Evolutionary conservation across 1,140 invertebrate species (phyloP).

Genomic region (Atta cephalotes): DNA sequence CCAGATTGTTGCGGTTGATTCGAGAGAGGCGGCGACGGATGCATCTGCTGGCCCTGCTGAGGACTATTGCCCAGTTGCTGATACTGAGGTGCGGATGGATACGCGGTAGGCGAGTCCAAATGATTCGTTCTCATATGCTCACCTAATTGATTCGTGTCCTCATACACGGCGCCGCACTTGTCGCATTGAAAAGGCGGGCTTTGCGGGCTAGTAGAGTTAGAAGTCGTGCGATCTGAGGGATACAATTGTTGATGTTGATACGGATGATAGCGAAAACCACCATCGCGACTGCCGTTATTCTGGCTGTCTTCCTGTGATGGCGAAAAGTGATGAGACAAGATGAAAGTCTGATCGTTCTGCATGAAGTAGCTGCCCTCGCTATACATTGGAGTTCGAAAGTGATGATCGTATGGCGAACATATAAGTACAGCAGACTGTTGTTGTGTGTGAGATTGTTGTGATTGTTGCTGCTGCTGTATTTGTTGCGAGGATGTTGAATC

Average conservation of each 20-base stretch:
- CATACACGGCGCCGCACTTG: slow-evolving; percentile 92
- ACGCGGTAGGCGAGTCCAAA: slow-evolving; percentile 86
- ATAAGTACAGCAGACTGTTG: slow-evolving; percentile 41
- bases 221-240: slow-evolving; percentile 85
- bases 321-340: slow-evolving; percentile 77
- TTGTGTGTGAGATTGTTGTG: slow-evolving; percentile 82
- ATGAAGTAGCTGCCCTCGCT: slow-evolving; percentile 78
- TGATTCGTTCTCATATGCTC: slow-evolving; percentile 91
- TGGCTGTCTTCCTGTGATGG: slow-evolving; percentile 75
- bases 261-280: slow-evolving; percentile 79
- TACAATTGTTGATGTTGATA: slow-evolving; percentile 87
- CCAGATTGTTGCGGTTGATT: slow-evolving; percentile 83
- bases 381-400: slow-evolving; percentile 76
- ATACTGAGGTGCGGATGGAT: slow-evolving; percentile 78
- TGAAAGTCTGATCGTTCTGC: slow-evolving; percentile 78
- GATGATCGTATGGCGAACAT: slow-evolving; percentile 68
- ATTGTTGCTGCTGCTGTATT: slow-evolving; percentile 78
- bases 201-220: slow-evolving; percentile 88
- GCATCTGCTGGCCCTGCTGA: slow-evolving; percentile 74
- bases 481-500: slow-evolving; percentile 71
- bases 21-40: slow-evolving; percentile 76
- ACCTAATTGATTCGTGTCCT: slow-evolving; percentile 89
- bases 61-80: slow-evolving; percentile 78
- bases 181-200: slow-evolving; percentile 91
- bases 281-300: slow-evolving; percentile 56